These are phyloP conservation scores for Himalopsyche tibetana DNA, from an alignment of 2,888 invertebrate species.

Conservation along the genomic window DNA sequence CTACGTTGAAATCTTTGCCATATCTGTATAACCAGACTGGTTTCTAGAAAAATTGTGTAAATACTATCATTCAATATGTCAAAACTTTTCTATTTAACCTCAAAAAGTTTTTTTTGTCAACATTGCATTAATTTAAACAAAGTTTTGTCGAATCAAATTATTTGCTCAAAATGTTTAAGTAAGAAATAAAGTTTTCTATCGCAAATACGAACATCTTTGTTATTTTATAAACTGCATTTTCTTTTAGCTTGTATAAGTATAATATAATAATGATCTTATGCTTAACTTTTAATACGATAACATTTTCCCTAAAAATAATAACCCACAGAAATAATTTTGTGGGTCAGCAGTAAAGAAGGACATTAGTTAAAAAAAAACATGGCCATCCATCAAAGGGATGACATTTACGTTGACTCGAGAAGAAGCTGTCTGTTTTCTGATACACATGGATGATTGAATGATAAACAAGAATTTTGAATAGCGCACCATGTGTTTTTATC, in stretches of 20 bases:
- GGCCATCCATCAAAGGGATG: background rate
- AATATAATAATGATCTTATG: too few relatives aligned
- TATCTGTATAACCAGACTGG: too few relatives aligned
- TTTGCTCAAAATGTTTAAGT: background rate
- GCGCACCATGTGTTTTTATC: background rate
- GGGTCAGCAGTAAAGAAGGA: background rate
- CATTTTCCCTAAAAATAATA: too few relatives aligned
- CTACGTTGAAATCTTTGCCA: too few relatives aligned
- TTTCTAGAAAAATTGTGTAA: too few relatives aligned
- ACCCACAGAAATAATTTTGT: too few relatives aligned
- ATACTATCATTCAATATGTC: background rate
- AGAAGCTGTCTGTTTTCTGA: background rate
- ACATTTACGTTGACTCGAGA: background rate
- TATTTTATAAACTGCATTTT: too few relatives aligned
- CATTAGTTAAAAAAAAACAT: background rate
- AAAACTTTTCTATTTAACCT: background rate
- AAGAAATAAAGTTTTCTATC: too few relatives aligned
- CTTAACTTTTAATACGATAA: too few relatives aligned
- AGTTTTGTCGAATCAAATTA: background rate
- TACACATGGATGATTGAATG: slow-evolving; percentile 6
- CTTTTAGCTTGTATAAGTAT: too few relatives aligned
- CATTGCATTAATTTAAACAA: background rate
- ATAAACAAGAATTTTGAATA: background rate
- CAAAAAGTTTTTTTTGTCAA: background rate
- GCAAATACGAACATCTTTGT: too few relatives aligned